A percentile compares a stretch with the other conserved stretches of the same genome.
Conservation (phyloP, 2,113 vertebrate species). For the Gobiocypris rarus region DNA sequence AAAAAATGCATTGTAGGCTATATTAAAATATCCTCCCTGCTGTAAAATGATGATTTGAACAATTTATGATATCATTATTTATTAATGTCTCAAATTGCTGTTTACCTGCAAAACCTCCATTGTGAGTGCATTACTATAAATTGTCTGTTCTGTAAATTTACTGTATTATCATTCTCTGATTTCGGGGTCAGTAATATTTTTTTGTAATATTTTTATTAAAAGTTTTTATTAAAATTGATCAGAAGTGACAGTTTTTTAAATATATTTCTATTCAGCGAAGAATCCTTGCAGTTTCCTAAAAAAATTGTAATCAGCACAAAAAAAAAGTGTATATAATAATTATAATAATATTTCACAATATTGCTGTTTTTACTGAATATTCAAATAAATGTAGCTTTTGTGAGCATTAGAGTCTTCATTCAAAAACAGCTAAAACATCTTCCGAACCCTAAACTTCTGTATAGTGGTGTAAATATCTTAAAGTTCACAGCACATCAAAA, state of each 20-base stretch:
- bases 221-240: not conserved
- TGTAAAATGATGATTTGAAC: not conserved
- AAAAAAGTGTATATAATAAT: too few relatives aligned
- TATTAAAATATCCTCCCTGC: not conserved
- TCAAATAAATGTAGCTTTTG: not conserved
- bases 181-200: too few relatives aligned
- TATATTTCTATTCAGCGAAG: not conserved
- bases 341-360: not conserved
- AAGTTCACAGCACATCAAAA: not conserved
- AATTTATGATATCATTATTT: not conserved
- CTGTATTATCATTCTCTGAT: too few relatives aligned
- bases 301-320: not conserved
- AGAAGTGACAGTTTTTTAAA: not conserved
- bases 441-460: too few relatives aligned
- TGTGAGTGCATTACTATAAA: too few relatives aligned
- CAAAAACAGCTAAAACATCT: too few relatives aligned
- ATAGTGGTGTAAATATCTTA: not conserved
- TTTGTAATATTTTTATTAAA: not conserved
- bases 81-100: too few relatives aligned
- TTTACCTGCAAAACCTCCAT: too few relatives aligned
- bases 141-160: too few relatives aligned
- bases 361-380: not conserved
- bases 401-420: not conserved
- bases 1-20: not conserved
- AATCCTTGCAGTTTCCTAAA: not conserved